Evolutionary conservation across 2,888 invertebrate species (phyloP).

Genomic region (Perdita meconis): DNA sequence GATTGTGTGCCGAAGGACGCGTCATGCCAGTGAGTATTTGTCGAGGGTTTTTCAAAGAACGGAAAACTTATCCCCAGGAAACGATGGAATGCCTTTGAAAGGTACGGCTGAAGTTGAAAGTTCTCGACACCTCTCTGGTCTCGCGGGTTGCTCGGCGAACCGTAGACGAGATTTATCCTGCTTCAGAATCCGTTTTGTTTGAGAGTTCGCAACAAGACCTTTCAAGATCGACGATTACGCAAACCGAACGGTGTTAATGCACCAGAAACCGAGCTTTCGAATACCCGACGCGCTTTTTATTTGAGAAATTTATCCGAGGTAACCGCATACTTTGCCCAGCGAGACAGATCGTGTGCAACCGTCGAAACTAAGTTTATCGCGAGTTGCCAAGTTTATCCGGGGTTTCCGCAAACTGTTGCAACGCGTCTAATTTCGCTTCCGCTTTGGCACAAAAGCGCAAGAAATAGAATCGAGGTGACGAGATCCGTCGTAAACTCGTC

Average conservation of each 20-base stretch:
- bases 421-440: background rate
- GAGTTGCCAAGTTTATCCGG: background rate
- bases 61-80: slow-evolving; percentile 44
- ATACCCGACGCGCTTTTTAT: too few species aligned
- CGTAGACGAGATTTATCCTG: slow-evolving; percentile 18
- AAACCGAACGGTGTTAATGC: background rate
- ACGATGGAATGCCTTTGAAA: slow-evolving; percentile 28
- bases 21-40: slow-evolving; percentile 39
- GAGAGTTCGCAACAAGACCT: too few species aligned
- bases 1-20: slow-evolving; percentile 21
- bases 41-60: slow-evolving; percentile 47
- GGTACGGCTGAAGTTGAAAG: slow-evolving; percentile 23
- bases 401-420: background rate
- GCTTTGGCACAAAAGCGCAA: background rate
- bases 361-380: too few species aligned
- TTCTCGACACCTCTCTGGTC: slow-evolving; percentile 33
- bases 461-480: background rate
- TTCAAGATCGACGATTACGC: background rate
- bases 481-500: background rate
- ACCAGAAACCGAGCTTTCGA: background rate
- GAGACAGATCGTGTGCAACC: too few species aligned
- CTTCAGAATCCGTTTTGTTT: slow-evolving; percentile 1
- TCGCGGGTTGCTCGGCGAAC: slow-evolving; percentile 14
- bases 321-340: too few species aligned
- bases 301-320: too few species aligned